Conservation (phyloP, 2,113 vertebrate species). For the Ahaetulla prasina region DNA sequence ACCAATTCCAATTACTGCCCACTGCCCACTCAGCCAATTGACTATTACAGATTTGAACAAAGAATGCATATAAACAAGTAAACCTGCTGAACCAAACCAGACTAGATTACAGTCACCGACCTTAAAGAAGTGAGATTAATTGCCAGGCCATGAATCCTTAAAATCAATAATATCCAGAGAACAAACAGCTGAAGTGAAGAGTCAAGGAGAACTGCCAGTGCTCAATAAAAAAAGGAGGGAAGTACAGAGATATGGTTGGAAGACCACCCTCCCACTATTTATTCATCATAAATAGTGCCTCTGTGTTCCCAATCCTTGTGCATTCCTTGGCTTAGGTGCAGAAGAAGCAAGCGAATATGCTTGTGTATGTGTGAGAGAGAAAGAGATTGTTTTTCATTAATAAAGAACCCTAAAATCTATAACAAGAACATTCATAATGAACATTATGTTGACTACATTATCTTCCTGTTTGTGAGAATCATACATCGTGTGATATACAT, state of each 20-base stretch:
- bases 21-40: not conserved
- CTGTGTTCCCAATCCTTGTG: not conserved
- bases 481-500: not conserved
- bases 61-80: not conserved
- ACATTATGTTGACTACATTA: not conserved
- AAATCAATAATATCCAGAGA: not conserved
- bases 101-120: not conserved
- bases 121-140: not conserved
- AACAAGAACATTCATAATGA: not conserved
- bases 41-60: not conserved
- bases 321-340: not conserved
- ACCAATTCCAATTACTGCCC: not conserved
- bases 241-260: not conserved
- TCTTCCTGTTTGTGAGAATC: not conserved
- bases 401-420: not conserved
- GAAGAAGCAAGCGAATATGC: not conserved
- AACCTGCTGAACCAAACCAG: not conserved
- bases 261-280: not conserved
- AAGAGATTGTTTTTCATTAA: not conserved
- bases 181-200: not conserved
- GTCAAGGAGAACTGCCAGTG: not conserved
- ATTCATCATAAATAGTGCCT: not conserved
- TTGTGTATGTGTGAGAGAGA: not conserved
- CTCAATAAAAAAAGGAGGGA: not conserved
- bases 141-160: not conserved